phyloP scores from a whole-genome alignment of 2,888 invertebrate genomes.

The Helobdella robusta region DNA sequence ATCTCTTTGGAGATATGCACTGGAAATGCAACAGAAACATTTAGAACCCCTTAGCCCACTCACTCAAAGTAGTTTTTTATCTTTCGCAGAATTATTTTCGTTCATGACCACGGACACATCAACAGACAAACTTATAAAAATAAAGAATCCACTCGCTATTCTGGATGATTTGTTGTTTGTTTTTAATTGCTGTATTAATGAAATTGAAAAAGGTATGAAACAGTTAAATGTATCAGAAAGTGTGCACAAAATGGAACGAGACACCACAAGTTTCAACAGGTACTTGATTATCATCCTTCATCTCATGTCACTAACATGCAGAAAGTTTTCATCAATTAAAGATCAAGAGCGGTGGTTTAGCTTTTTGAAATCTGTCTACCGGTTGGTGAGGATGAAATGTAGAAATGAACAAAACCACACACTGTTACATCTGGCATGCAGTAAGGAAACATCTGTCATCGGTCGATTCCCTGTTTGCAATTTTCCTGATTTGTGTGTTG shows the following conservation, averaged over 20 bases:
- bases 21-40: slow-evolving; percentile 88
- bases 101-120: slow-evolving; percentile 78
- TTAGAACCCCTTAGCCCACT: slow-evolving; percentile 83
- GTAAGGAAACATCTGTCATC: slow-evolving; percentile 62
- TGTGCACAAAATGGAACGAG: slow-evolving; percentile 51
- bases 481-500: slow-evolving; percentile 64
- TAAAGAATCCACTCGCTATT: slow-evolving; percentile 56
- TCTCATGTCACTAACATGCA: slow-evolving; percentile 41
- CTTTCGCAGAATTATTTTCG: slow-evolving; percentile 74
- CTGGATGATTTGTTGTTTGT: slow-evolving; percentile 73
- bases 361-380: slow-evolving; percentile 64
- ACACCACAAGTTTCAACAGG: slow-evolving; percentile 68
- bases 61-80: slow-evolving; percentile 85
- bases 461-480: slow-evolving; percentile 63
- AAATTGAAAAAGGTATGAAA: slow-evolving; percentile 52
- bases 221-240: slow-evolving; percentile 28
- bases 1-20: slow-evolving; percentile 87
- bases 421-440: slow-evolving; percentile 68
- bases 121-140: background rate
- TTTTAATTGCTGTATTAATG: slow-evolving; percentile 65
- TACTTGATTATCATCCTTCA: slow-evolving; percentile 77
- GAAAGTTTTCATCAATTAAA: slow-evolving; percentile 46
- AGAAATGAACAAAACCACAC: slow-evolving; percentile 47
- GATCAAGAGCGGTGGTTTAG: slow-evolving; percentile 45
- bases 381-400: slow-evolving; percentile 65